Conservation (phyloP, 2,888 invertebrate genomes). For the Tethea ocularis region DNA sequence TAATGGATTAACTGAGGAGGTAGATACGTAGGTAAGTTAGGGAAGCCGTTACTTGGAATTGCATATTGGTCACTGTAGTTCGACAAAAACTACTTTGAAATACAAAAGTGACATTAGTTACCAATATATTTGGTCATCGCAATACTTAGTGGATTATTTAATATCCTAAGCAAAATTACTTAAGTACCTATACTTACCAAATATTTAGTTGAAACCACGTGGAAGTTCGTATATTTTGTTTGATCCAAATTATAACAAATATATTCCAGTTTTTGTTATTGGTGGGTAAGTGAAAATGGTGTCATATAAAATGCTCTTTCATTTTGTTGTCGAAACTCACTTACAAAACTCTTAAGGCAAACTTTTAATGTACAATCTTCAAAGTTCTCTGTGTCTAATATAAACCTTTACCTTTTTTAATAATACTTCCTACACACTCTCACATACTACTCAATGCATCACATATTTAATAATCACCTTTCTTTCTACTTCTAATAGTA, state of each 20-base stretch:
- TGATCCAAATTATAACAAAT: not conserved
- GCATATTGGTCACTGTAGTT: conserved; percentile 21
- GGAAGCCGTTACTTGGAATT: not conserved
- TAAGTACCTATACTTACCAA: conserved; percentile 5
- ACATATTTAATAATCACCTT: conserved; percentile 66
- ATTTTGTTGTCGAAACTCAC: not conserved
- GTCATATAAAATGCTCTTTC: not conserved
- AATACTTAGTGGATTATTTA: conserved; percentile 5
- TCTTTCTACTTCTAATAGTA: conserved; percentile 59
- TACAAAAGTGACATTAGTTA: conserved; percentile 35
- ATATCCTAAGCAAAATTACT: conserved; percentile 9
- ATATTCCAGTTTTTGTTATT: conserved; percentile 24
- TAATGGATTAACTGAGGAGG: not conserved
- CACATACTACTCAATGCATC: conserved; percentile 60
- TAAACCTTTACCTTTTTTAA: conserved; percentile 31
- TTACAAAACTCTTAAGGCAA: conserved; percentile 48
- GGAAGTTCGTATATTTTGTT: conserved; percentile 5
- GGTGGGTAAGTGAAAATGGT: conserved; percentile 20
- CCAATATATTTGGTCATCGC: conserved; percentile 14
- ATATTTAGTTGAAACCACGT: conserved; percentile 10
- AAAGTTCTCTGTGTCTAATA: conserved; percentile 34
- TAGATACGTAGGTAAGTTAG: not conserved
- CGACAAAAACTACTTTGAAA: conserved; percentile 23
- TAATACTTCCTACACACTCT: conserved; percentile 52
- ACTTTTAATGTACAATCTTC: conserved; percentile 23